phyloP scores from a whole-genome alignment of 1,140 invertebrate species.

The Leptinotarsa defecta region DNA sequence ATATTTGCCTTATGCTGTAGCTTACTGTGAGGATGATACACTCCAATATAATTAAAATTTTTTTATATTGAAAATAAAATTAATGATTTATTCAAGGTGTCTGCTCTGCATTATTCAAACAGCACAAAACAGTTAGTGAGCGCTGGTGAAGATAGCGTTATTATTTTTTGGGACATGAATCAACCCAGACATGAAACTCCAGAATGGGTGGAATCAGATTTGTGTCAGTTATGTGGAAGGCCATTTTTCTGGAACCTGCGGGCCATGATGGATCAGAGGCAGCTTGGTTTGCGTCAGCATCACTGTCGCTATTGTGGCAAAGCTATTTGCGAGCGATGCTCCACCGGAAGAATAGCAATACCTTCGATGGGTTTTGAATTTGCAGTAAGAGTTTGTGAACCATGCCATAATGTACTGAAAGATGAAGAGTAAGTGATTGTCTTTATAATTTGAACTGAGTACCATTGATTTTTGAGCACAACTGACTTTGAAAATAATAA shows the following conservation, averaged over 20 bases:
- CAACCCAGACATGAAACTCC: constrained; percentile 87
- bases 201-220: constrained; percentile 90
- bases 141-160: constrained; percentile 88
- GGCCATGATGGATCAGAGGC: constrained; percentile 97
- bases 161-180: constrained; percentile 95
- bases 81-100: constrained; percentile 63
- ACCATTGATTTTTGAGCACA: no score
- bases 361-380: constrained; percentile 98
- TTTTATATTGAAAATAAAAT: no score
- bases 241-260: constrained; percentile 99
- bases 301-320: constrained; percentile 90
- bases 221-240: constrained; percentile 88
- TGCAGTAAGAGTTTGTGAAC: constrained; percentile 93
- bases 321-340: constrained; percentile 92
- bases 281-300: constrained; percentile 88
- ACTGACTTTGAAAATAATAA: no score
- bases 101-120: constrained; percentile 80
- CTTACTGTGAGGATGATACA: no score
- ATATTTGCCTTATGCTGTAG: no score
- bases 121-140: constrained; percentile 85
- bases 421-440: constrained; percentile 77
- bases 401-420: constrained; percentile 82
- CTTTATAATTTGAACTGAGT: no score
- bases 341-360: constrained; percentile 83
- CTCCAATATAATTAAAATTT: no score